These are phyloP conservation scores for Zootermopsis nevadensis DNA, from an alignment of 2,888 invertebrate genomes.

Conservation along the genomic window DNA sequence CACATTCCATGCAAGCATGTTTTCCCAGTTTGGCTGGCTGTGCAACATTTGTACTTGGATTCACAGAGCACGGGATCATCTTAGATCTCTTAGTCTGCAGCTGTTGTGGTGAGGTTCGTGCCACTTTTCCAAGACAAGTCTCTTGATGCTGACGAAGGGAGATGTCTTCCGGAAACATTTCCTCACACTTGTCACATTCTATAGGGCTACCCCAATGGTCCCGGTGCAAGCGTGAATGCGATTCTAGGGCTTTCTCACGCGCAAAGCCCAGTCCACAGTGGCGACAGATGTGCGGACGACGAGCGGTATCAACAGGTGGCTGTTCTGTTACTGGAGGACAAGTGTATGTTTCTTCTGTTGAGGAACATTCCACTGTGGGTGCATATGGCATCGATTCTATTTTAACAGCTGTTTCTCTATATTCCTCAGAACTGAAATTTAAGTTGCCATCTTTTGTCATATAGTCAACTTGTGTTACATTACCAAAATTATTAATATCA, in stretches of 20 bases:
- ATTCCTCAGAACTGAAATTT: conserved; percentile 10
- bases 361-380: not conserved
- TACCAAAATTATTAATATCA: not conserved
- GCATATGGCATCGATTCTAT: conserved; percentile 3
- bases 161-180: conserved; percentile 79
- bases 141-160: conserved; percentile 68
- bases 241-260: conserved; percentile 82
- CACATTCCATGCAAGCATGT: conserved; percentile 63
- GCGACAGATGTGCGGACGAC: conserved; percentile 84
- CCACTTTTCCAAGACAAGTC: conserved; percentile 53
- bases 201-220: conserved; percentile 82
- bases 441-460: not conserved
- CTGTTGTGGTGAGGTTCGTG: not conserved
- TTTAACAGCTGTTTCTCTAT: conserved; percentile 12
- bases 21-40: conserved; percentile 59
- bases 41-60: not conserved
- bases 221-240: conserved; percentile 75
- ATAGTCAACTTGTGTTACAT: not conserved
- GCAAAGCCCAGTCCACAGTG: conserved; percentile 82
- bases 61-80: not conserved
- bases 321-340: conserved; percentile 52
- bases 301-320: conserved; percentile 72
- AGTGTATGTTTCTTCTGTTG: conserved; percentile 23
- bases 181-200: conserved; percentile 83
- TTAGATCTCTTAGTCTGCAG: not conserved